phyloP scores from a whole-genome alignment of 2,888 invertebrate genomes.

The Archips crataeganus region DNA sequence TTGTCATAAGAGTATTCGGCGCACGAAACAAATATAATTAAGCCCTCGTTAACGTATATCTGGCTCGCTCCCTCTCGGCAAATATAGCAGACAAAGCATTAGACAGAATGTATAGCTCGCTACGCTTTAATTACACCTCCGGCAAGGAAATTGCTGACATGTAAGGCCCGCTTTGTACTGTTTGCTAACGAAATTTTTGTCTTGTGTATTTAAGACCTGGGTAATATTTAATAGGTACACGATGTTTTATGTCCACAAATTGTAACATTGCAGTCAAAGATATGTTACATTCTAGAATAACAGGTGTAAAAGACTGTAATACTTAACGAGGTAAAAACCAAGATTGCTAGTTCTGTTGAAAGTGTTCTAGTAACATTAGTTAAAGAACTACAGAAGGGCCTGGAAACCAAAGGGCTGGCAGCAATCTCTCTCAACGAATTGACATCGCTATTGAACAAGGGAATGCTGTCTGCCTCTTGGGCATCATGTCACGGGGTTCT shows the following conservation, averaged over 20 bases:
- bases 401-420: too few species aligned
- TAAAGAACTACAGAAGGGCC: too few species aligned
- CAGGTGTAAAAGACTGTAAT: too few species aligned
- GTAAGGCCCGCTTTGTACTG: slow-evolving; percentile 50
- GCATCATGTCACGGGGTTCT: too few species aligned
- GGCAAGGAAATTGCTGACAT: slow-evolving; percentile 63
- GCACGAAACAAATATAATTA: slow-evolving; percentile 72
- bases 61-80: slow-evolving; percentile 42
- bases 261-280: not conserved
- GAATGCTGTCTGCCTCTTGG: too few species aligned
- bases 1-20: slow-evolving; percentile 51
- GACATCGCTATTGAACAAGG: too few species aligned
- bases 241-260: not conserved
- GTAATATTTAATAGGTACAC: not conserved
- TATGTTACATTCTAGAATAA: not conserved
- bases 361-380: not conserved
- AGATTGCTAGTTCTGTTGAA: not conserved
- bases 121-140: slow-evolving; percentile 74
- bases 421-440: too few species aligned
- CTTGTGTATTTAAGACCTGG: slow-evolving; percentile 14
- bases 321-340: not conserved
- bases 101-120: slow-evolving; percentile 62
- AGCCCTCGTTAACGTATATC: slow-evolving; percentile 63
- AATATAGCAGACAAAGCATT: slow-evolving; percentile 53
- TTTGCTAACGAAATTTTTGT: slow-evolving; percentile 43